Evolutionary conservation across 92 coral and sea anemone genomes (phyloP), one percentile per base, ranked within the genome.

Genomic region (Scolanthus callimorphus): DNA sequence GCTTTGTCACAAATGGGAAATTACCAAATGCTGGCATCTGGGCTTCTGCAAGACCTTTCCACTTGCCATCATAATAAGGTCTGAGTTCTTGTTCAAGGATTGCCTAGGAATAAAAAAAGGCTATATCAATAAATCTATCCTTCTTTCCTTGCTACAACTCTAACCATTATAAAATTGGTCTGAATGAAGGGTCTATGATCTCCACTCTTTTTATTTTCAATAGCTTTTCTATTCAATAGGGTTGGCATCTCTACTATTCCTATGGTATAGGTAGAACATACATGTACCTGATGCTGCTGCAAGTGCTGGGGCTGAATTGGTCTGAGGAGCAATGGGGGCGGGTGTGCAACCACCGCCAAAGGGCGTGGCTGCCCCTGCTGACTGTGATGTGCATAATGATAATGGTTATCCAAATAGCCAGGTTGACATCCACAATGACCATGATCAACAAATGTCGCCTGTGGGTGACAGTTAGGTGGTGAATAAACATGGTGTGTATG

Each of bases 341-440:
- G 96, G 51, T 82, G 96, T 13, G 79, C 90, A 49, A 88, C 85
- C 22, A 85, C 85, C 15, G 89, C 71, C 13, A 85, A 83, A n/a
- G 90, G 83, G 24, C 90, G 70, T 3, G 83, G 73, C 20, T 83
- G 86, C 30, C 70, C 79, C 49, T 77, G 82, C 3, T 78, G 85
- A 6, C 11, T 4, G 51, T 77, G 85, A 20, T 82, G 96, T 1
- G 85, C 77, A 63, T 83, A 88, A 50, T 88, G 96, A 55, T 83
- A 84, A 67, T 88, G 96, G 20, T 85, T 63, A 48, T 88, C 96
- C 15, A 83, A 52, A 65, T 56, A 88, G 13, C 86, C 96, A 10
- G 96, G 89, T 53, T 73, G 90, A 30, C 96, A 88, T 15, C 90
- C 86, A 60, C 96, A 88, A 47, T 88, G 96, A 38, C 83, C 77